A percentile compares a stretch with the other conserved stretches of the same genome.
Evolutionary conservation across 1,140 invertebrate genomes (phyloP).

Genomic region (Drosophila rufa): DNA sequence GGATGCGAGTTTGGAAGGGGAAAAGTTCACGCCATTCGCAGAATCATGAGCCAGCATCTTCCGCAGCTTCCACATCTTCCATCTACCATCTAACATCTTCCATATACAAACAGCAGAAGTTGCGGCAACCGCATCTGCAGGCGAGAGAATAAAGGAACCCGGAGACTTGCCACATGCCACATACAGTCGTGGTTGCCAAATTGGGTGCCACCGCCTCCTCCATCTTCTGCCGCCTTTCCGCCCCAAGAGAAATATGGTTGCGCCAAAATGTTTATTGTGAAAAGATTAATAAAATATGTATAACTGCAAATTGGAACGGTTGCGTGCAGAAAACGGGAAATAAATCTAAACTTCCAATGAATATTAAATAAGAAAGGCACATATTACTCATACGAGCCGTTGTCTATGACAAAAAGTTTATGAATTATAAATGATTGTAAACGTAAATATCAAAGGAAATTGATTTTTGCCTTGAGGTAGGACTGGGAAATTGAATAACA

Average conservation of each 20-base stretch:
- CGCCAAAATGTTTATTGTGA: constrained; percentile 73
- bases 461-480: not conserved
- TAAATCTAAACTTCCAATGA: constrained; percentile 26
- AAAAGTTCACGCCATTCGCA: constrained; percentile 80
- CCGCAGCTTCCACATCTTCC: constrained; percentile 18
- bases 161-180: constrained; percentile 65
- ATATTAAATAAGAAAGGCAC: constrained; percentile 11
- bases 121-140: constrained; percentile 48
- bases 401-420: constrained; percentile 5
- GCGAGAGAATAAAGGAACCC: constrained; percentile 23
- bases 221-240: not conserved
- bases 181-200: constrained; percentile 58
- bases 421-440: constrained; percentile 20
- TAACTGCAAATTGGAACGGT: constrained; percentile 32
- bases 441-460: not conserved
- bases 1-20: constrained; percentile 25
- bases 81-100: constrained; percentile 29
- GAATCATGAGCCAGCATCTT: constrained; percentile 54
- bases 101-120: constrained; percentile 19
- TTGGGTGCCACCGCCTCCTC: constrained; percentile 38
- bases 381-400: constrained; percentile 47
- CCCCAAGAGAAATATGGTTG: constrained; percentile 50
- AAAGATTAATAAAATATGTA: constrained; percentile 65
- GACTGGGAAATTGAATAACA: not conserved
- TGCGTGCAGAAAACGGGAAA: constrained; percentile 15